Evolutionary conservation across 2,797 vertebrate genomes (phyloP).

Genomic region (Mallotus villosus): DNA sequence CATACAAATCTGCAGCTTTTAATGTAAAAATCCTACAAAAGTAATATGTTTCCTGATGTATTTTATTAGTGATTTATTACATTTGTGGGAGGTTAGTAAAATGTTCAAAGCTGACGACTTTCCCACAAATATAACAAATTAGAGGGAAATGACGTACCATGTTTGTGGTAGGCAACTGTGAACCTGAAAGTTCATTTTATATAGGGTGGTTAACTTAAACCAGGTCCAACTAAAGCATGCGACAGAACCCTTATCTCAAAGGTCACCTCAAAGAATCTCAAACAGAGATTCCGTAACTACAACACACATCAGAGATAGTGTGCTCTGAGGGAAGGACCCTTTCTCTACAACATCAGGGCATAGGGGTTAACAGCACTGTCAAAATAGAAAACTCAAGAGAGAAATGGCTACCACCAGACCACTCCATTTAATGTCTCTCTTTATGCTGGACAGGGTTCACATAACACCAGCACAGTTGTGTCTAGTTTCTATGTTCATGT

Average conservation of each 20-base stretch:
- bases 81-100: too few species aligned
- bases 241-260: conserved; percentile 43
- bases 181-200: conserved; percentile 58
- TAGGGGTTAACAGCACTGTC: conserved; percentile 44
- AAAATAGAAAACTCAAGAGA: conserved; percentile 37
- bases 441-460: conserved; percentile 33
- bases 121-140: too few species aligned
- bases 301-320: conserved; percentile 46
- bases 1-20: too few species aligned
- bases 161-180: too few species aligned
- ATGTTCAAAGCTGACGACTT: too few species aligned
- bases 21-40: too few species aligned
- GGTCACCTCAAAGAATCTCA: conserved; percentile 33
- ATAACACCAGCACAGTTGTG: conserved; percentile 38
- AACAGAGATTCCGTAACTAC: conserved; percentile 42
- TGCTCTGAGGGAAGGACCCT: conserved; percentile 27
- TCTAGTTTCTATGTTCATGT: conserved; percentile 49
- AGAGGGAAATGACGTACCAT: too few species aligned
- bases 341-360: conserved; percentile 22
- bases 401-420: conserved; percentile 32
- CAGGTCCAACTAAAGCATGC: conserved; percentile 63
- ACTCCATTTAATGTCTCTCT: conserved; percentile 42
- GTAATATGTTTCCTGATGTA: too few species aligned
- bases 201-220: conserved; percentile 63
- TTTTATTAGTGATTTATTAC: too few species aligned